Evolutionary conservation across 1,140 invertebrate species (phyloP).

Genomic region (Subanguina moxae): DNA sequence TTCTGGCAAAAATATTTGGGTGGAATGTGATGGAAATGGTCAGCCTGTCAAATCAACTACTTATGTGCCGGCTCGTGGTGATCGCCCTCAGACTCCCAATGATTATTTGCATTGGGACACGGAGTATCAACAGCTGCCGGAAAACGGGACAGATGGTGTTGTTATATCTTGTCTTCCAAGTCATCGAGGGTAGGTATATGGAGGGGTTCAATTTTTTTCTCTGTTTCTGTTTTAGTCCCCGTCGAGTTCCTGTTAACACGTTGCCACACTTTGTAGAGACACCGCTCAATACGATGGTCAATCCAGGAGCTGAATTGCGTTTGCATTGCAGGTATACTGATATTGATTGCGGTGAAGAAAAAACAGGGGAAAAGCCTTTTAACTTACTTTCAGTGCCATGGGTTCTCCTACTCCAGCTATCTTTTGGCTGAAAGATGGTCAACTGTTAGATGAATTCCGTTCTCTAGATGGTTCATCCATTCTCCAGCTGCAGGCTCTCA

Average conservation of each 20-base stretch:
- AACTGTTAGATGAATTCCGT: constrained; percentile 1
- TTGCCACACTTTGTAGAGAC: constrained; percentile 12
- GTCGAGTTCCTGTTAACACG: neutral
- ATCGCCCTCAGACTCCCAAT: constrained; percentile 35
- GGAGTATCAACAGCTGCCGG: constrained; percentile 6
- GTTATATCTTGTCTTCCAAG: constrained; percentile 12
- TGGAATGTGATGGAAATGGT: constrained; percentile 52
- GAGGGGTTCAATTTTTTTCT: no score
- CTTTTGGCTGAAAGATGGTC: constrained; percentile 41
- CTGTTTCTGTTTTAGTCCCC: neutral
- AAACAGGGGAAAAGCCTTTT: neutral
- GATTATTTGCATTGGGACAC: constrained; percentile 21
- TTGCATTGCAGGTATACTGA: neutral
- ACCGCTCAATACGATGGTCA: neutral
- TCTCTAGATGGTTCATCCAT: constrained; percentile 18
- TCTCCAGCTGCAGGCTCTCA: constrained; percentile 11
- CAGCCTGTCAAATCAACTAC: constrained; percentile 39
- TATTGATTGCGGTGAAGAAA: no score
- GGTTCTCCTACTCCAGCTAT: constrained; percentile 43
- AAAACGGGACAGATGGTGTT: constrained; percentile 23
- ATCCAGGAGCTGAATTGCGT: constrained; percentile 7
- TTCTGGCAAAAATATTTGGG: constrained; percentile 33
- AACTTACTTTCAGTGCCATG: constrained; percentile 35
- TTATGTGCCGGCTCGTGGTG: constrained; percentile 46
- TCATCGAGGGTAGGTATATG: neutral